phyloP scores from a whole-genome alignment of 2,113 vertebrate species.

The Tragelaphus buxtoni region DNA sequence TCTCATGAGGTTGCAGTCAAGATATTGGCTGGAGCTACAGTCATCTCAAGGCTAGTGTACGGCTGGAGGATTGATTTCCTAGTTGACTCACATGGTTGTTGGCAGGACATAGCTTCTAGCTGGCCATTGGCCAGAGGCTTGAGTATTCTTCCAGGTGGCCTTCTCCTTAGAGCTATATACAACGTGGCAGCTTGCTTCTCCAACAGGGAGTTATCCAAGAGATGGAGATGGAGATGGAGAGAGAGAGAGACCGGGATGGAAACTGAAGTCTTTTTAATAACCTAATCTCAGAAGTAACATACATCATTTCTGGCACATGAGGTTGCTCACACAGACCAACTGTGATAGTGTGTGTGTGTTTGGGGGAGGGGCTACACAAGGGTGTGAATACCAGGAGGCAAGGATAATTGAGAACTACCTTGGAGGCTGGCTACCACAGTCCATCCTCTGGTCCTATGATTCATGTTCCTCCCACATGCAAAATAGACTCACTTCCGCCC shows the following conservation, averaged over 20 bases:
- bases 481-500: background rate
- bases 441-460: background rate
- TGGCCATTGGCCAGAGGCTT: background rate
- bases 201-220: background rate
- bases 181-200: background rate
- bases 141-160: background rate
- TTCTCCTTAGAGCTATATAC: background rate
- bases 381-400: background rate
- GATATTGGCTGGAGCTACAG: background rate
- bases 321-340: background rate
- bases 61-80: background rate
- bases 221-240: background rate
- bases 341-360: background rate
- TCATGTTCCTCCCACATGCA: background rate
- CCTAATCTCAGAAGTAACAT: conserved; percentile 5
- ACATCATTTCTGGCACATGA: background rate
- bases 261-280: conserved; percentile 2
- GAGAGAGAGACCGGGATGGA: background rate
- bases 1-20: conserved; percentile 4
- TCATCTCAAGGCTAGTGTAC: background rate
- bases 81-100: background rate
- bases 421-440: background rate
- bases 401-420: background rate
- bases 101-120: background rate
- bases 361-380: background rate